phyloP scores from a whole-genome alignment of 2,888 invertebrate species.

The Noctua pronuba region DNA sequence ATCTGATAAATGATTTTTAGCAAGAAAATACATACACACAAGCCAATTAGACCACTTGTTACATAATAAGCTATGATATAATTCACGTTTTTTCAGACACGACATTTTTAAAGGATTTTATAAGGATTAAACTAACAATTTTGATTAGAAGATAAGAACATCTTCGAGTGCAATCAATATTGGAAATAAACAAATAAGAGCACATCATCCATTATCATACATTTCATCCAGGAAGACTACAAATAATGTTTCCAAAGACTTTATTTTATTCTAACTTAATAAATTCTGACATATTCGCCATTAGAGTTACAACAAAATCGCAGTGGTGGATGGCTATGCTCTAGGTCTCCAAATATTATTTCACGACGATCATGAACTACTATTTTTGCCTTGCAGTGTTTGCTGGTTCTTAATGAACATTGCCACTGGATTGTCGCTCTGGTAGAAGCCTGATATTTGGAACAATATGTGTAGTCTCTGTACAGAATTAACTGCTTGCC shows the following conservation, averaged over 20 bases:
- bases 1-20: too few species aligned
- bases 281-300: too few species aligned
- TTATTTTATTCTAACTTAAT: too few species aligned
- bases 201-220: too few species aligned
- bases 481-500: slow-evolving; percentile 4
- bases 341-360: not conserved
- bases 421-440: slow-evolving; percentile 3
- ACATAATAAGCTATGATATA: not conserved
- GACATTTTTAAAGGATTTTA: not conserved
- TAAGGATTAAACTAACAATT: too few species aligned
- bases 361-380: not conserved
- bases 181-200: too few species aligned
- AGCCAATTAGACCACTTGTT: not conserved
- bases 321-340: slow-evolving; percentile 32
- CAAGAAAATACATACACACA: too few species aligned
- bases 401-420: not conserved
- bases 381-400: slow-evolving; percentile 34
- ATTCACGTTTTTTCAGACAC: not conserved
- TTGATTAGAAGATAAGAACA: too few species aligned
- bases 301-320: not conserved
- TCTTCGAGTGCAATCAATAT: too few species aligned
- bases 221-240: not conserved
- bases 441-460: not conserved
- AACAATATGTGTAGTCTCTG: slow-evolving; percentile 18
- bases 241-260: not conserved